phyloP scores from a whole-genome alignment of 2,888 invertebrate species.

The Erebia epiphron region DNA sequence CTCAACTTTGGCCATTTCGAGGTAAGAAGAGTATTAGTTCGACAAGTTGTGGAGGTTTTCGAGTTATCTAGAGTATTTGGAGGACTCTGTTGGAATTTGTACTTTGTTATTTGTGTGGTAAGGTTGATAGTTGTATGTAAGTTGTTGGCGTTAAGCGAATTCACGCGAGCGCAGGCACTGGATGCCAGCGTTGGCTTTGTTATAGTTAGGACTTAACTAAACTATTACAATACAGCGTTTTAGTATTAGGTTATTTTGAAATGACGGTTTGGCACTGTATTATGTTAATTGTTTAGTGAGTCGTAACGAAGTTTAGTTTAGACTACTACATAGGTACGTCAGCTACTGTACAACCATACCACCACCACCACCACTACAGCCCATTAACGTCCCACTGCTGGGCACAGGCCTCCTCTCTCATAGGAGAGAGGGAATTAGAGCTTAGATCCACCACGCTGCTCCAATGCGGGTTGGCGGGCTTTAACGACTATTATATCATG shows the following conservation, averaged over 20 bases:
- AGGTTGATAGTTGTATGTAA: conserved; percentile 20
- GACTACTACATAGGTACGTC: background rate
- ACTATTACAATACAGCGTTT: conserved; percentile 23
- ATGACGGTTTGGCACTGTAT: background rate
- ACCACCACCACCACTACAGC: too few species aligned
- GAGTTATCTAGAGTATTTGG: conserved; percentile 60
- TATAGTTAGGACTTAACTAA: conserved; percentile 31
- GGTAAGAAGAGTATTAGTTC: conserved; percentile 77
- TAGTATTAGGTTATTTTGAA: conserved; percentile 13
- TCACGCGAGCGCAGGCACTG: conserved; percentile 31
- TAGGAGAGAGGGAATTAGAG: too few species aligned
- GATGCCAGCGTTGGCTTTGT: conserved; percentile 36
- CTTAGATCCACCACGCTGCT: too few species aligned
- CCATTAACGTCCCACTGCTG: too few species aligned
- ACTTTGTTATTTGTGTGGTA: conserved; percentile 23
- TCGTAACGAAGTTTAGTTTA: background rate
- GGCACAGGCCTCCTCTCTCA: too few species aligned
- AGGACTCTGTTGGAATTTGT: conserved; percentile 24
- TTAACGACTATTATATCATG: too few species aligned
- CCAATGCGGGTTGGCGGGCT: too few species aligned
- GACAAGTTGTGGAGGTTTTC: conserved; percentile 72
- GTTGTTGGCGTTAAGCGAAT: conserved; percentile 32
- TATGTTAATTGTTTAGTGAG: conserved; percentile 9
- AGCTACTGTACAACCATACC: background rate
- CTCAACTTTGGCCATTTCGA: conserved; percentile 71